Evolutionary conservation across 2,888 invertebrate species (phyloP).

Genomic region (Hypsopygia costalis): DNA sequence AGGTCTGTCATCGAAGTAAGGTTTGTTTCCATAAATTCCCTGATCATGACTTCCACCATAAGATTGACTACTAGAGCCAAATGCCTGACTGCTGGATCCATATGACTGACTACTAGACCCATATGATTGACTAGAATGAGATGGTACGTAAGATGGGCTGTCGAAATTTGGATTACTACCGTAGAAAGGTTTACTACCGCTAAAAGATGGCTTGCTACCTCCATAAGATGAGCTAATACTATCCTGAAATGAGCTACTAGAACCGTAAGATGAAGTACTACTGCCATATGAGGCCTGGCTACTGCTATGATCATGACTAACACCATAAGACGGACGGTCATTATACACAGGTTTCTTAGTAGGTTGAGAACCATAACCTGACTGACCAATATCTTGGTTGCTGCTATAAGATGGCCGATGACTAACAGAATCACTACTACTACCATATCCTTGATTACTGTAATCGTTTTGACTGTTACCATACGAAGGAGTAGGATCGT

Average conservation of each 20-base stretch:
- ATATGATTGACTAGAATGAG: slow-evolving; percentile 17
- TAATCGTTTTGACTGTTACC: slow-evolving; percentile 11
- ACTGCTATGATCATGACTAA: no score
- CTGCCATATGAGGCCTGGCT: no score
- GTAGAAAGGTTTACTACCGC: slow-evolving; percentile 20
- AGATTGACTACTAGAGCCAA: slow-evolving; percentile 9
- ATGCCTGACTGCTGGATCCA: slow-evolving; percentile 11
- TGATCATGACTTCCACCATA: slow-evolving; percentile 2
- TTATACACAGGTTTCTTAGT: not conserved
- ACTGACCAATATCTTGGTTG: slow-evolving; percentile 4
- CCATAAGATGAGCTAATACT: not conserved
- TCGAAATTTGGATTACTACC: slow-evolving; percentile 8
- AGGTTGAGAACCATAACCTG: slow-evolving; percentile 2
- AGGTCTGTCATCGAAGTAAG: slow-evolving; percentile 17
- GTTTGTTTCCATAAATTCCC: slow-evolving; percentile 11
- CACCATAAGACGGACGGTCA: not conserved
- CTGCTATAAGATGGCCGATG: slow-evolving; percentile 13
- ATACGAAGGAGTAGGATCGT: slow-evolving; percentile 13
- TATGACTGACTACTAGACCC: slow-evolving; percentile 13
- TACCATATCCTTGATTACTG: slow-evolving; percentile 16
- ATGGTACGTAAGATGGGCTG: slow-evolving; percentile 12
- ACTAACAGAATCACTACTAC: slow-evolving; percentile 18
- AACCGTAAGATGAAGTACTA: not conserved
- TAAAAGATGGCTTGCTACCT: slow-evolving; percentile 14
- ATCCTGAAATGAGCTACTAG: not conserved